These are phyloP conservation scores for Sphaerophoria taeniata DNA, from an alignment of 2,888 invertebrate genomes.

Conservation along the genomic window DNA sequence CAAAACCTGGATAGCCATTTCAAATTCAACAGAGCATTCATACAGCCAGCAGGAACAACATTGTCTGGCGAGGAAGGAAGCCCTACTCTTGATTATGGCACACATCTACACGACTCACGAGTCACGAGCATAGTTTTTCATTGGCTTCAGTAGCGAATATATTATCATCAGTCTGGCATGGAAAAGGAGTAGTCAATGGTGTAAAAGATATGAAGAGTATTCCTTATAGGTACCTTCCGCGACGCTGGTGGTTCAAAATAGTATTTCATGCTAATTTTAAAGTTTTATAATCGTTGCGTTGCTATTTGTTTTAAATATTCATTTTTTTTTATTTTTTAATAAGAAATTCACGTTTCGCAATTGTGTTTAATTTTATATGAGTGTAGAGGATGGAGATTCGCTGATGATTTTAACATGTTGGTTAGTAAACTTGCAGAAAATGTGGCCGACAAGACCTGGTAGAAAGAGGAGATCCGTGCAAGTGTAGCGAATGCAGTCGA, in stretches of 20 bases:
- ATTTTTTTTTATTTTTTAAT: conserved; percentile 37
- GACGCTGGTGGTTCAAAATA: neutral
- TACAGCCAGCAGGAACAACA: conserved; percentile 12
- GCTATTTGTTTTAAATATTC: conserved; percentile 34
- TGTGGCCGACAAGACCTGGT: too few species aligned
- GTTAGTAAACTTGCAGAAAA: too few species aligned
- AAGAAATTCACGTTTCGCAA: conserved; percentile 50
- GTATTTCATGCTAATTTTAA: neutral
- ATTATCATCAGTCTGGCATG: conserved; percentile 57
- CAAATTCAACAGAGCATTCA: conserved; percentile 20
- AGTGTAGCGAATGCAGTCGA: too few species aligned
- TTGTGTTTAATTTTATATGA: conserved; percentile 23
- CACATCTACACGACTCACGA: neutral
- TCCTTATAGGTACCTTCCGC: too few species aligned
- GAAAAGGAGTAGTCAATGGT: conserved; percentile 46
- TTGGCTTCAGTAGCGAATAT: conserved; percentile 41
- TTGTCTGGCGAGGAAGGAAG: conserved; percentile 38
- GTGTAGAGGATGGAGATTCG: neutral
- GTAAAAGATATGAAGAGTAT: conserved; percentile 61
- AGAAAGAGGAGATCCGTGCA: too few species aligned
- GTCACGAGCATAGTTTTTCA: conserved; percentile 33
- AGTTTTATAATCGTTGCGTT: conserved; percentile 19
- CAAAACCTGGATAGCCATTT: conserved; percentile 56
- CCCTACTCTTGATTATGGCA: neutral
- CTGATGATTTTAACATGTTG: too few species aligned